These are phyloP conservation scores for Penaeus indicus DNA, from an alignment of 1,140 invertebrate species.

Conservation along the genomic window DNA sequence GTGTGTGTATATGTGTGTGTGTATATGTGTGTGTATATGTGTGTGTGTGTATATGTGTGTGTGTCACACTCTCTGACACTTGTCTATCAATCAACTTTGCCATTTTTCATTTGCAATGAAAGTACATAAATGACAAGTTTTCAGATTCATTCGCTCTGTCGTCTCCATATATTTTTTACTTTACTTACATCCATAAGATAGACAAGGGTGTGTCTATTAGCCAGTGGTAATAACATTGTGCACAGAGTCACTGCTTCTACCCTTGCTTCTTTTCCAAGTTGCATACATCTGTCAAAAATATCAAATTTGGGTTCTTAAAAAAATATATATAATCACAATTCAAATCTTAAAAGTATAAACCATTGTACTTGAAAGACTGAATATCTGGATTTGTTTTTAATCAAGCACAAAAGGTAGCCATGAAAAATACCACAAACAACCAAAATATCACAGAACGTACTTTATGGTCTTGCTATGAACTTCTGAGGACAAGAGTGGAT, in stretches of 20 bases:
- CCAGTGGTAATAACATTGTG: conserved; percentile 48
- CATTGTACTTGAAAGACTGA: too few species aligned
- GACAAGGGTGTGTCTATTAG: conserved; percentile 51
- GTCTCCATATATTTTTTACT: not conserved
- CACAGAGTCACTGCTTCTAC: conserved; percentile 47
- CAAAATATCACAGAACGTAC: conserved; percentile 71
- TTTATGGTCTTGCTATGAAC: conserved; percentile 83
- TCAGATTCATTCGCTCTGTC: too few species aligned
- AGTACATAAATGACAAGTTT: too few species aligned
- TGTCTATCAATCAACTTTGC: too few species aligned
- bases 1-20: too few species aligned
- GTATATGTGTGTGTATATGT: too few species aligned
- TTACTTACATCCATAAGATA: conserved; percentile 61
- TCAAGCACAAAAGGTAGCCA: not conserved
- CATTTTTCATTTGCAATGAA: too few species aligned
- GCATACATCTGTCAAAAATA: conserved; percentile 38
- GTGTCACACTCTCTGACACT: too few species aligned
- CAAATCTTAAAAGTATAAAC: not conserved
- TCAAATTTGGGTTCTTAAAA: not conserved
- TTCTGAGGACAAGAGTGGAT: conserved; percentile 81
- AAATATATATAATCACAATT: not conserved
- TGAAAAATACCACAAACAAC: conserved; percentile 31
- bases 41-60: too few species aligned
- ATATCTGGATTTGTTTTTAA: too few species aligned
- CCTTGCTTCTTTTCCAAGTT: conserved; percentile 38